Conservation (phyloP, 2,113 vertebrate genomes). For the Onychostruthus taczanowskii region DNA sequence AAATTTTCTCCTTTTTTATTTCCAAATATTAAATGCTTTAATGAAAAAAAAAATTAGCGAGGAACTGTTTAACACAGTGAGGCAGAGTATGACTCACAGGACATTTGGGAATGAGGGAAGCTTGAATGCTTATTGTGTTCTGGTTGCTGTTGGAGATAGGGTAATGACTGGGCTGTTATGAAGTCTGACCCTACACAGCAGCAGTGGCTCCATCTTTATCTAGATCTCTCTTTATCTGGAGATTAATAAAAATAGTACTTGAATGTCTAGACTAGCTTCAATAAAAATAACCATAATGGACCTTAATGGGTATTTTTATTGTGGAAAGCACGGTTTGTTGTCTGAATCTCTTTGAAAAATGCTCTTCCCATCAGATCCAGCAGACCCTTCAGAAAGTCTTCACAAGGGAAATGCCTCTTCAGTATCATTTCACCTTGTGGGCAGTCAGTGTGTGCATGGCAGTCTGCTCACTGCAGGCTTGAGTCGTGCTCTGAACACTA, state of each 20-base stretch:
- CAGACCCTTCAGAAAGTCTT: slow-evolving; percentile 14
- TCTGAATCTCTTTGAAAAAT: slow-evolving; percentile 43
- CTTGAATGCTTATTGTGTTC: background rate
- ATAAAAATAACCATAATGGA: slow-evolving; percentile 55
- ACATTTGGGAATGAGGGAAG: background rate
- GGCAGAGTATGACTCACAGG: background rate
- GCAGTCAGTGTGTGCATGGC: rapidly evolving
- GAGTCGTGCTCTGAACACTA: background rate
- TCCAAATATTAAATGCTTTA: background rate
- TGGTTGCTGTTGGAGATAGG: background rate
- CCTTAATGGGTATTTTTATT: slow-evolving; percentile 48
- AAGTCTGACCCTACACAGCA: background rate
- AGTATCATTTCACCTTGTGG: background rate
- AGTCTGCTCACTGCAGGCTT: background rate
- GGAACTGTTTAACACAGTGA: background rate
- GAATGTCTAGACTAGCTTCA: slow-evolving; percentile 50
- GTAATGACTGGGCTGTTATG: background rate
- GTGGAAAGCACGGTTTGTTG: slow-evolving; percentile 29
- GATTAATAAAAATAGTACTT: slow-evolving; percentile 35
- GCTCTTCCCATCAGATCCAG: background rate
- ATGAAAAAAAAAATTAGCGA: background rate
- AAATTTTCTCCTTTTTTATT: background rate
- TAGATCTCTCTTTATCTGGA: slow-evolving; percentile 58
- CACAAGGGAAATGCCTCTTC: slow-evolving; percentile 15
- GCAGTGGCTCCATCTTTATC: slow-evolving; percentile 30